Conservation (phyloP, 2,797 vertebrate species). For the Anas capensis region DNA sequence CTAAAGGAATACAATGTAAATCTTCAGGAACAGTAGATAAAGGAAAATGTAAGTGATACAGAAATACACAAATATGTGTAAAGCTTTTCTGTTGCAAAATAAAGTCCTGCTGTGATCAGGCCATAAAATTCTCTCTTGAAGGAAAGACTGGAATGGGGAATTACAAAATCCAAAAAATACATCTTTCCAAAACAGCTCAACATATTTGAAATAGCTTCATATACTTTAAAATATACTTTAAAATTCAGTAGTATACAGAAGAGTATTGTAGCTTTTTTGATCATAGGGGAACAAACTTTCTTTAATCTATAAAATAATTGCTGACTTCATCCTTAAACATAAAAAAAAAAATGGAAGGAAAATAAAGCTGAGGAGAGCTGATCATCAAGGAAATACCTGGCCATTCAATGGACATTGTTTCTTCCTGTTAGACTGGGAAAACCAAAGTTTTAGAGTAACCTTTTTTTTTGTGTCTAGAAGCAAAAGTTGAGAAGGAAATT, state of each 20-base stretch:
- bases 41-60: slow-evolving; percentile 60
- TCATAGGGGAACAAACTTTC: background rate
- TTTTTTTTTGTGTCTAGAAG: background rate
- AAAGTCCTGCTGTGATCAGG: background rate
- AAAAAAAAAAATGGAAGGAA: background rate
- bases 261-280: background rate
- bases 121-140: background rate
- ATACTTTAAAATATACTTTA: background rate
- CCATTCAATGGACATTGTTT: background rate
- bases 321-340: background rate
- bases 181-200: background rate
- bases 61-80: rapidly evolving
- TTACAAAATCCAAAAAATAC: background rate
- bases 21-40: background rate
- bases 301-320: background rate
- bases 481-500: background rate
- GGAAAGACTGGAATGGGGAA: background rate
- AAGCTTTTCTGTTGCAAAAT: background rate
- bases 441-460: background rate
- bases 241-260: background rate
- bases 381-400: background rate
- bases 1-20: background rate
- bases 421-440: background rate
- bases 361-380: background rate
- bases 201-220: background rate